Percentiles rank a stretch among this genome's conserved stretches.
Conservation (phyloP, 92 coral and sea anemone genomes). For the Palythoa grandiflora region DNA sequence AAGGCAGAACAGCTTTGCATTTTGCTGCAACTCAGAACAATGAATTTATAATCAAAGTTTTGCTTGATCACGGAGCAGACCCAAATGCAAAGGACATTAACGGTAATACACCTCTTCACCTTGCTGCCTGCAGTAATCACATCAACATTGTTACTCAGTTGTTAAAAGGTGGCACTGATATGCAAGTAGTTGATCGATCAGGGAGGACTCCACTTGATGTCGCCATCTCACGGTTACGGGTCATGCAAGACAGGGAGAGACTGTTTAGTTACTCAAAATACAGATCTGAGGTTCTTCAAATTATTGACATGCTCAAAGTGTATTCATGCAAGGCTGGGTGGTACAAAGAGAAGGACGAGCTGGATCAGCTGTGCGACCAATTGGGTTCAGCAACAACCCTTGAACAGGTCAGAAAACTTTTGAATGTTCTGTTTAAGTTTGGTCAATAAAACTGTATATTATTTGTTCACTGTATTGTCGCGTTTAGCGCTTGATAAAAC, state of each 20-base stretch:
- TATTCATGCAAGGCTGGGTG: constrained; percentile 79
- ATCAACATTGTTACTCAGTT: constrained; percentile 89
- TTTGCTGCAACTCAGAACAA: constrained; percentile 96
- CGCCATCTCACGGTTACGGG: constrained; percentile 83
- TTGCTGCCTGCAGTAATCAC: constrained; percentile 96
- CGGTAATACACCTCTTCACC: constrained; percentile 97
- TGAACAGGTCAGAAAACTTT: constrained; percentile 74
- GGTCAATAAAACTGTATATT: background rate
- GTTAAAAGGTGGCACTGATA: constrained; percentile 83
- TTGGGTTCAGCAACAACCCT: constrained; percentile 81
- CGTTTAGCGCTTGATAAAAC: too few relatives aligned
- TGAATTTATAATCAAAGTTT: constrained; percentile 65
- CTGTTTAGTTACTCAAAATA: constrained; percentile 70
- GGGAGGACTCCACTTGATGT: constrained; percentile 96
- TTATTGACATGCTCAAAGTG: constrained; percentile 85
- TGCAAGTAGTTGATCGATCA: constrained; percentile 85
- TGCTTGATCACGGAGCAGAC: constrained; percentile 91
- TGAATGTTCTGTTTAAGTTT: background rate
- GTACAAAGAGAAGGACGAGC: constrained; percentile 70
- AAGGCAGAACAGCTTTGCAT: constrained; percentile 93
- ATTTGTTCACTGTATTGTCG: too few relatives aligned
- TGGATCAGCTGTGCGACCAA: constrained; percentile 73
- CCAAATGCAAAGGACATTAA: constrained; percentile 93
- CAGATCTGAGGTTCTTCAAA: constrained; percentile 78
- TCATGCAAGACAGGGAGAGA: constrained; percentile 74